phyloP scores from a whole-genome alignment of 2,113 vertebrate genomes.

The Rattus rattus region DNA sequence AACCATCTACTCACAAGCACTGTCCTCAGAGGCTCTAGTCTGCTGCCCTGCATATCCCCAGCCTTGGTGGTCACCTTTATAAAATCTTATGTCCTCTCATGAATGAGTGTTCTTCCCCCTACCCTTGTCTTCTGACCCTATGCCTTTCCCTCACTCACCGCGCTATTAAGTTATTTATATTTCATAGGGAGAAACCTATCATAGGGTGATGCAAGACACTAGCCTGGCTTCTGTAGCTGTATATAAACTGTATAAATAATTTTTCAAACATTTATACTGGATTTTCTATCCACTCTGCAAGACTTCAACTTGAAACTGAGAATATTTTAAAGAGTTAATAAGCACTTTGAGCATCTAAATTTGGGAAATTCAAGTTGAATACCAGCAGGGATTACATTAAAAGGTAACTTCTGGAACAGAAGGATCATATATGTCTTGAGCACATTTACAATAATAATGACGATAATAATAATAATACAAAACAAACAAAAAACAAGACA shows the following conservation, averaged over 20 bases:
- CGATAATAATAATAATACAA: too few species aligned
- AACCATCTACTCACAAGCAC: not conserved
- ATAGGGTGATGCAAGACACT: not conserved
- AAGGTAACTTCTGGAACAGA: not conserved
- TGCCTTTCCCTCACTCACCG: not conserved
- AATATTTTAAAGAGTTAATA: not conserved
- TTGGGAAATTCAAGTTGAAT: not conserved
- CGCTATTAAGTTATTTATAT: conserved; percentile 27
- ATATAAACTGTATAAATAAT: conserved; percentile 32
- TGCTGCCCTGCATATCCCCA: not conserved
- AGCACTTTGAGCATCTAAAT: not conserved
- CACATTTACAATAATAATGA: not conserved
- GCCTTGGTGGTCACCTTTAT: not conserved
- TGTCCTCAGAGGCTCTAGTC: not conserved
- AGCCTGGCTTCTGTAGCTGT: not conserved
- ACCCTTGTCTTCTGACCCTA: not conserved
- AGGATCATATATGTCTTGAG: not conserved
- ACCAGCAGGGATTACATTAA: not conserved
- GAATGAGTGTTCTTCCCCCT: not conserved
- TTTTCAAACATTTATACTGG: not conserved
- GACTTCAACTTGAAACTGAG: not conserved
- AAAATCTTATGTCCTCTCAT: not conserved
- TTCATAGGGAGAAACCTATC: conserved; percentile 30
- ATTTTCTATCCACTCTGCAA: not conserved
- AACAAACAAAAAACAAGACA: not conserved